These are phyloP conservation scores for Siniperca obscura DNA, from an alignment of 2,797 vertebrate genomes.

Conservation along the genomic window DNA sequence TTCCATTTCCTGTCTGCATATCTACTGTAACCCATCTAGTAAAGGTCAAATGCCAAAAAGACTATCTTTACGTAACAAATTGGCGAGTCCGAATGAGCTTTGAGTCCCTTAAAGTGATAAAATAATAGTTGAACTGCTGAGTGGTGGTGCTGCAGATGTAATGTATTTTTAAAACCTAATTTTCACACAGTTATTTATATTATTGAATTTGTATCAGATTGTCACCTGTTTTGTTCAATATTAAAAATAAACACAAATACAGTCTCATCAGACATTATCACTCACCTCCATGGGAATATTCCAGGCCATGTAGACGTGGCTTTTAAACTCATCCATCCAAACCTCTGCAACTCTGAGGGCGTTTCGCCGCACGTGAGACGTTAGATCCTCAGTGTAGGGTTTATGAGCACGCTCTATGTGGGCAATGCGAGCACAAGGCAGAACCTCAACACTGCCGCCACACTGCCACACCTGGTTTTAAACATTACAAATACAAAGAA, in stretches of 20 bases:
- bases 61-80: neutral
- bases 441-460: constrained; percentile 94
- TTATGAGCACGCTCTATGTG: constrained; percentile 98
- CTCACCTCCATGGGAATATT: constrained; percentile 96
- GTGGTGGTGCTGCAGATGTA: neutral
- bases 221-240: neutral
- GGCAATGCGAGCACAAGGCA: constrained; percentile 96
- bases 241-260: neutral
- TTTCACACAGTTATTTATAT: neutral
- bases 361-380: constrained; percentile 93
- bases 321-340: constrained; percentile 99
- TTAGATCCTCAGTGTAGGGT: constrained; percentile 96
- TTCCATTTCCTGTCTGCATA: neutral
- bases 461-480: constrained; percentile 84
- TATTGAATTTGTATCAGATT: neutral
- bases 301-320: constrained; percentile 99
- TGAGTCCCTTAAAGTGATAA: neutral
- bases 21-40: neutral
- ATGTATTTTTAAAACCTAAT: neutral
- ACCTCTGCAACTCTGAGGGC: constrained; percentile 96
- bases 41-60: neutral
- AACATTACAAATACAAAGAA: constrained; percentile 39
- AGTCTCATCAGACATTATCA: neutral
- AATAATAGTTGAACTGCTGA: neutral
- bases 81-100: neutral